Evolutionary conservation across 2,888 invertebrate genomes (phyloP).

Genomic region (Koerneria pararmatus): DNA sequence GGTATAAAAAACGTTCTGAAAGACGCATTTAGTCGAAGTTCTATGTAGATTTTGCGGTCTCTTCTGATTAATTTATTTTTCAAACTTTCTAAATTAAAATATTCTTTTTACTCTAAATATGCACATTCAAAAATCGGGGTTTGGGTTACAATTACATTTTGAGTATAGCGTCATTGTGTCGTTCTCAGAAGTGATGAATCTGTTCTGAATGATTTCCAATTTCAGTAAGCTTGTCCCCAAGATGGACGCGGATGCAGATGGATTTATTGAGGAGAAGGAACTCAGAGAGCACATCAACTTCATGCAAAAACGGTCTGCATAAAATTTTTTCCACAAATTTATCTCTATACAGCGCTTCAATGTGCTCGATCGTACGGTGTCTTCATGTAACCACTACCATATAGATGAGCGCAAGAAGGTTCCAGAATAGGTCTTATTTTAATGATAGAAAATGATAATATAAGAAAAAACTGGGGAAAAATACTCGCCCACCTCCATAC

Average conservation of each 20-base stretch:
- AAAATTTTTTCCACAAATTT: no score
- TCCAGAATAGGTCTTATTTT: no score
- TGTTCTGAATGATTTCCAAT: slow-evolving; percentile 45
- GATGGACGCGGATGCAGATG: slow-evolving; percentile 82
- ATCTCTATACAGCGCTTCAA: neutral
- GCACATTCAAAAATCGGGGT: no score
- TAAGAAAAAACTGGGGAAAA: neutral
- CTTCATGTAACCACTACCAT: no score
- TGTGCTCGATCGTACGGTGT: no score
- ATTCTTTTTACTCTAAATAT: no score
- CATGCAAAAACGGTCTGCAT: slow-evolving; percentile 70
- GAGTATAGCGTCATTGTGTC: no score
- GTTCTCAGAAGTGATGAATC: no score
- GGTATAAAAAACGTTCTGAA: no score
- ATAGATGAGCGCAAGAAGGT: no score
- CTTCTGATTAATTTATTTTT: neutral
- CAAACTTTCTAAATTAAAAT: slow-evolving; percentile 9
- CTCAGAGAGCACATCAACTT: slow-evolving; percentile 91
- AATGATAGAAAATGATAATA: neutral
- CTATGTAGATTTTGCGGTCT: neutral
- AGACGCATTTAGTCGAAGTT: no score
- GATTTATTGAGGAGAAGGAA: slow-evolving; percentile 79
- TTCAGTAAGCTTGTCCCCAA: slow-evolving; percentile 82
- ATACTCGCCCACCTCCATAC: neutral
- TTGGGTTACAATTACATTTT: no score